Evolutionary conservation across 2,888 invertebrate genomes (phyloP), one percentile per base, ranked within the genome.

Genomic region (Barypeithes pellucidus): DNA sequence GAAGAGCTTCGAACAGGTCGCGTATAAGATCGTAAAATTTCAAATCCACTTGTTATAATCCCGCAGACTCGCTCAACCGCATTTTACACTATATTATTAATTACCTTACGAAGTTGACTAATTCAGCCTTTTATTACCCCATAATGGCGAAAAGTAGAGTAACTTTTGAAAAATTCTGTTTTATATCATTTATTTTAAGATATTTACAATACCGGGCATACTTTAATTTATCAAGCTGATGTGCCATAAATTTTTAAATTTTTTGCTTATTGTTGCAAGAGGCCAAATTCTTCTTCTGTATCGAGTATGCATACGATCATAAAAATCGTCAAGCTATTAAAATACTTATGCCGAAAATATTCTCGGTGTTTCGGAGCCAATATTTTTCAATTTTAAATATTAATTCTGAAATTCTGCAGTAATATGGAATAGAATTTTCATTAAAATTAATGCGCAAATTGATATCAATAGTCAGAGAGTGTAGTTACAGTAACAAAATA

Each of bases 61-160:
- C 75, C 72, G 73, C 75, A 36, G 68, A 75, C 75, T 73, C 67
- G 78, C 60, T 66, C 70, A 75, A 75, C 79, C 74, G 63, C 72
- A 72, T 72, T 72, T 72, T 72, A 60, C 52, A 54, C 54, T 14
- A 54, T 45, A 65, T 77, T 77, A 78, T 79, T 79, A 78, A 79
- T 78, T 75, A 75, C 71, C 43, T 62, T 22, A 75, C 63, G 76
- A 79, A 73, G 76, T 79, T 77, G 77, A 78, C 72, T 78, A 77
- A 78, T 79, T 79, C 63, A 18, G 43, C 75, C 76, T 78, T 78
- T 78, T 77, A 78, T 77, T 77, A 63, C 65, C 63, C 61, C 68
- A 68, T 70, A 70, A 70, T 70, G 74, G 73, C 62, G 72, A 75
- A 75, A 78, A 78, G 41, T 75, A 69, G 67, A 75, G 69, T 60